These are phyloP conservation scores for Gnathonemus echidnorhynchus DNA, from an alignment of 2,113 vertebrate species.

Conservation along the genomic window DNA sequence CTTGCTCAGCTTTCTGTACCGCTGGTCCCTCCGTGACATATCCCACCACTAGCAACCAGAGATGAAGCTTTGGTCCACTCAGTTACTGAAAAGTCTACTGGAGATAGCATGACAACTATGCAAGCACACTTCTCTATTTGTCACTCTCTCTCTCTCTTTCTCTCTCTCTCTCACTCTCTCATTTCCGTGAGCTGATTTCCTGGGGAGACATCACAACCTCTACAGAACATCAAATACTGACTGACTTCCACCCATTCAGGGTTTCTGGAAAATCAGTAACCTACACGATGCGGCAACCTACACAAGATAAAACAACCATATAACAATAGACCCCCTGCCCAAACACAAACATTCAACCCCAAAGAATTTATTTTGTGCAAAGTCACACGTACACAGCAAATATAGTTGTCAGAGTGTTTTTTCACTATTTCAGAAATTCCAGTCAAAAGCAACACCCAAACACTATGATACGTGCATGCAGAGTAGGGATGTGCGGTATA, in stretches of 20 bases:
- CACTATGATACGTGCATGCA: neutral
- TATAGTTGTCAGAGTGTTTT: neutral
- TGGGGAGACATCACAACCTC: conserved; percentile 29
- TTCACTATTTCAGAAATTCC: neutral
- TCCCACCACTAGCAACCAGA: conserved; percentile 14
- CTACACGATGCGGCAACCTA: too few relatives aligned
- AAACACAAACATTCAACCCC: neutral
- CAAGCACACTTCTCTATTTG: neutral
- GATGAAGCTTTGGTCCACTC: neutral
- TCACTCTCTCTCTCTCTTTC: neutral
- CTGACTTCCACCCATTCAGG: conserved; percentile 14
- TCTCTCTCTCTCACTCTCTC: conserved; percentile 1
- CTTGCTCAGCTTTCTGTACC: conserved; percentile 54
- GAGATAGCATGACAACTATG: neutral
- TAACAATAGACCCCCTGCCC: neutral
- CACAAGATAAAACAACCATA: neutral
- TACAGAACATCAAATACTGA: conserved; percentile 28
- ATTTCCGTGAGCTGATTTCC: conserved; percentile 43
- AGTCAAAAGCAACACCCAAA: neutral
- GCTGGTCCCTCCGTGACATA: conserved; percentile 63
- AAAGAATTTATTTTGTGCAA: neutral
- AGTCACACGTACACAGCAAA: neutral
- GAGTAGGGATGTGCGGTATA: too few relatives aligned
- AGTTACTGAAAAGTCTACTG: neutral
- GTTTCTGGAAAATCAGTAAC: neutral